Conservation (phyloP, 2,888 invertebrate species). For the Caenorhabditis sp. region DNA sequence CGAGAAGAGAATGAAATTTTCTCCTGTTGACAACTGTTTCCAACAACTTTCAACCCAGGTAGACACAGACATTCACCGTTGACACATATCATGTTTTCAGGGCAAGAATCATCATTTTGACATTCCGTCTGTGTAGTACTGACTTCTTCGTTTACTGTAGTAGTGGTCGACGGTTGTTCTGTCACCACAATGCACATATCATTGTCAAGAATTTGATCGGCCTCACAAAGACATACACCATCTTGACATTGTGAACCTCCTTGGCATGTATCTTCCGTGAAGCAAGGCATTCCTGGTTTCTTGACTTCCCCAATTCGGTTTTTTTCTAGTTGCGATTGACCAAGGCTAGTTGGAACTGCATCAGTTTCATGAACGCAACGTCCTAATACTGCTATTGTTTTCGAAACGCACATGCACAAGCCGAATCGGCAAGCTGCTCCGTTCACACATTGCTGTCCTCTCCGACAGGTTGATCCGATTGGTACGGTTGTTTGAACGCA, state of each 20-base stretch:
- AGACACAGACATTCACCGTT: slow-evolving; percentile 38
- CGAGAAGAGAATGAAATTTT: slow-evolving; percentile 33
- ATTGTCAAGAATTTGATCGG: slow-evolving; percentile 18
- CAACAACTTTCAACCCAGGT: slow-evolving; percentile 25
- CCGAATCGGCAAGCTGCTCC: slow-evolving; percentile 79
- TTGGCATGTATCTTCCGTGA: slow-evolving; percentile 64
- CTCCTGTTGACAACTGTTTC: slow-evolving; percentile 23
- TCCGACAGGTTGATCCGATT: slow-evolving; percentile 76
- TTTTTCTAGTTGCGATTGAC: slow-evolving; percentile 16
- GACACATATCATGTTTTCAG: slow-evolving; percentile 72
- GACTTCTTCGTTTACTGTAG: slow-evolving; percentile 17
- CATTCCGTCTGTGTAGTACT: neutral
- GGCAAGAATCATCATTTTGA: slow-evolving; percentile 66
- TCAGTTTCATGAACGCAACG: slow-evolving; percentile 66
- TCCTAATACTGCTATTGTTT: slow-evolving; percentile 65
- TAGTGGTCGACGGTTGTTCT: neutral
- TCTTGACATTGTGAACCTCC: slow-evolving; percentile 73
- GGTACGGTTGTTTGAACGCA: slow-evolving; percentile 69
- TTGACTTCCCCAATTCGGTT: slow-evolving; percentile 37
- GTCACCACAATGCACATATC: slow-evolving; percentile 30
- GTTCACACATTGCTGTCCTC: slow-evolving; percentile 75
- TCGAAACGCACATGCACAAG: slow-evolving; percentile 75
- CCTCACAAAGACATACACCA: slow-evolving; percentile 73
- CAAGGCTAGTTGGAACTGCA: slow-evolving; percentile 30
- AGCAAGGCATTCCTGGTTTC: slow-evolving; percentile 70